These are phyloP conservation scores for Gymnocheta viridis DNA, from an alignment of 2,888 invertebrate genomes.

Conservation along the genomic window DNA sequence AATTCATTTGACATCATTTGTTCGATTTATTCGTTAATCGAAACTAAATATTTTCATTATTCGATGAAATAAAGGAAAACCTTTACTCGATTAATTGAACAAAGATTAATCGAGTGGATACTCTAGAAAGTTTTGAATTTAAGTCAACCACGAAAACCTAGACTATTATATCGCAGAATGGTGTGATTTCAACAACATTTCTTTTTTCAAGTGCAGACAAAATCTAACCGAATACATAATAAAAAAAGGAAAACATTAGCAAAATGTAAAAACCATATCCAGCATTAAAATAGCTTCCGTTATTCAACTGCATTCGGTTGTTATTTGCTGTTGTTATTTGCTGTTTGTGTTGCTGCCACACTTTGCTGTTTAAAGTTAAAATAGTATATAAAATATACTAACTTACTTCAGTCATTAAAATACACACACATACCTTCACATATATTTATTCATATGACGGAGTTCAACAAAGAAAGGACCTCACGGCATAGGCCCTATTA, in stretches of 20 bases:
- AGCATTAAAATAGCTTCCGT: constrained; percentile 56
- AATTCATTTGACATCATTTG: no score
- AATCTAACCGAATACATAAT: constrained; percentile 6
- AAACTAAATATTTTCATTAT: no score
- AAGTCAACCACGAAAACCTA: no score
- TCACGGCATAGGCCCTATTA: not conserved
- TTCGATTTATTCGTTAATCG: no score
- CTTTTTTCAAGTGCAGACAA: constrained; percentile 22
- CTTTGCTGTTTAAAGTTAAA: constrained; percentile 40
- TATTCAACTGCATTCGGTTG: constrained; percentile 42
- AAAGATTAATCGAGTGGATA: no score
- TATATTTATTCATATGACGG: not conserved
- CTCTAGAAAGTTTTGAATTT: no score
- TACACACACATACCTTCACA: constrained; percentile 3
- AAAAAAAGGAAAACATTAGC: constrained; percentile 9
- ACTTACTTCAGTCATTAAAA: constrained; percentile 35
- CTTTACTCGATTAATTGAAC: no score
- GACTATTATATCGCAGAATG: no score
- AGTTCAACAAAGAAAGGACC: not conserved
- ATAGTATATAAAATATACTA: constrained; percentile 37
- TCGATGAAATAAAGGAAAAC: no score
- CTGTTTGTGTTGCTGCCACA: constrained; percentile 2
- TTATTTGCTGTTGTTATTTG: constrained; percentile 34
- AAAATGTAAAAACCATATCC: constrained; percentile 53
- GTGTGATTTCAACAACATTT: no score